Evolutionary conservation across 2,888 invertebrate genomes (phyloP).

Genomic region (Thereva nobilitata): DNA sequence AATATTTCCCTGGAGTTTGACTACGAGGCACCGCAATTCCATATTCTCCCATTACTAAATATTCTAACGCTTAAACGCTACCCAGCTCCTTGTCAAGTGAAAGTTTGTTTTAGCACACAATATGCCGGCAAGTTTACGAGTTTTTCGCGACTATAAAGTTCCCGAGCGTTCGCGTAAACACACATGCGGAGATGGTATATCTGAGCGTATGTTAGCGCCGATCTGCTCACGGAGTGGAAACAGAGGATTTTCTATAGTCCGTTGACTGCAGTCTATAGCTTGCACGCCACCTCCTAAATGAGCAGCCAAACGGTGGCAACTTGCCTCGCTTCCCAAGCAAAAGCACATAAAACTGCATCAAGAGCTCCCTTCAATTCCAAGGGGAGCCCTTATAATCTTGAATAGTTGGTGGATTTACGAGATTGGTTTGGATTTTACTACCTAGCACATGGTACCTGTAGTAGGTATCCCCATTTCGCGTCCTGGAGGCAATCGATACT

Average conservation of each 20-base stretch:
- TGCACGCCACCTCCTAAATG: slow-evolving; percentile 5
- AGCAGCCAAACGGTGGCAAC: slow-evolving; percentile 19
- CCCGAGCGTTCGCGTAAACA: slow-evolving; percentile 12
- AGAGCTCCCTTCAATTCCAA: background rate
- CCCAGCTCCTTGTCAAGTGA: slow-evolving; percentile 11
- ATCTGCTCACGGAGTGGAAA: background rate
- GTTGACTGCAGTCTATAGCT: no score
- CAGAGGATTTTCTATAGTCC: background rate
- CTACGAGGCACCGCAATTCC: slow-evolving; percentile 5
- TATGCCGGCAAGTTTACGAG: slow-evolving; percentile 23
- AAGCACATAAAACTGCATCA: slow-evolving; percentile 16
- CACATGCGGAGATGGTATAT: slow-evolving; percentile 10
- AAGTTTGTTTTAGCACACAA: slow-evolving; percentile 26
- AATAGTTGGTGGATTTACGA: slow-evolving; percentile 15
- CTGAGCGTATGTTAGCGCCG: slow-evolving; percentile 16
- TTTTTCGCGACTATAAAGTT: slow-evolving; percentile 24
- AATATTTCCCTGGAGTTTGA: no score
- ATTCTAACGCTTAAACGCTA: background rate
- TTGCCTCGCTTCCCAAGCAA: background rate
- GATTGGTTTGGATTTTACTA: no score
- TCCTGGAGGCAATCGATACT: no score
- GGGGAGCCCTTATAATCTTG: slow-evolving; percentile 16
- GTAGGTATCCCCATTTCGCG: no score
- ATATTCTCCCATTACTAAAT: background rate
- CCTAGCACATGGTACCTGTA: no score